Evolutionary conservation across 2,888 invertebrate species (phyloP).

Genomic region (Drosophila pseudotakahashii): DNA sequence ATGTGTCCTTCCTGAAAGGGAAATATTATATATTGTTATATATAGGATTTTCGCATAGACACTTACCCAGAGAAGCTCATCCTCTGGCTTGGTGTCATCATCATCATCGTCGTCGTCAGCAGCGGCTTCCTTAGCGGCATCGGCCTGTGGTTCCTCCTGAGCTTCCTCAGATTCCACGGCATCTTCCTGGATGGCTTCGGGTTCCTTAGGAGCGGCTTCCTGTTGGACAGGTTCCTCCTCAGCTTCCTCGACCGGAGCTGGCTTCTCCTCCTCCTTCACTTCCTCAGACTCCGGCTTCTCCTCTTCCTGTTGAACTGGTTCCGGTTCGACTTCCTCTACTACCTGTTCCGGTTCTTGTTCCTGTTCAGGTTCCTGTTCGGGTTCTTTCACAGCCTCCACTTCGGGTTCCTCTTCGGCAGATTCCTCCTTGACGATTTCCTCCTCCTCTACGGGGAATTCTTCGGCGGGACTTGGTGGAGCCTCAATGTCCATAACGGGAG

Average conservation of each 20-base stretch:
- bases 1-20: slow-evolving; percentile 88
- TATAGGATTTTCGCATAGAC: slow-evolving; percentile 19
- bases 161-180: slow-evolving; percentile 78
- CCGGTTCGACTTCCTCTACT: slow-evolving; percentile 74
- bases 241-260: slow-evolving; percentile 53
- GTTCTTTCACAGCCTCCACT: slow-evolving; percentile 25
- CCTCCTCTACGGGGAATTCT: slow-evolving; percentile 66
- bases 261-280: slow-evolving; percentile 49
- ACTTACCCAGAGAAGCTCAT: slow-evolving; percentile 87
- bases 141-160: slow-evolving; percentile 52
- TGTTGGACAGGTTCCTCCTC: slow-evolving; percentile 56
- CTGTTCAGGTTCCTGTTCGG: slow-evolving; percentile 53
- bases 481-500: slow-evolving; percentile 61
- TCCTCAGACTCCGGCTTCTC: slow-evolving; percentile 51
- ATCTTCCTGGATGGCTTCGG: slow-evolving; percentile 55
- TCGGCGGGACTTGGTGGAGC: slow-evolving; percentile 66
- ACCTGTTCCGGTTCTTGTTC: slow-evolving; percentile 56
- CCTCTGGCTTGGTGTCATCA: slow-evolving; percentile 86
- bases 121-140: slow-evolving; percentile 66
- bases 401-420: slow-evolving; percentile 54
- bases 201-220: slow-evolving; percentile 61
- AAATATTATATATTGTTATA: neutral
- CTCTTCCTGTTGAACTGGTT: slow-evolving; percentile 22
- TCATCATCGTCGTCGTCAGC: slow-evolving; percentile 57
- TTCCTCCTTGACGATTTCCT: slow-evolving; percentile 69